Evolutionary conservation across 2,113 vertebrate genomes (phyloP).

Genomic region (Prunella fulvescens): DNA sequence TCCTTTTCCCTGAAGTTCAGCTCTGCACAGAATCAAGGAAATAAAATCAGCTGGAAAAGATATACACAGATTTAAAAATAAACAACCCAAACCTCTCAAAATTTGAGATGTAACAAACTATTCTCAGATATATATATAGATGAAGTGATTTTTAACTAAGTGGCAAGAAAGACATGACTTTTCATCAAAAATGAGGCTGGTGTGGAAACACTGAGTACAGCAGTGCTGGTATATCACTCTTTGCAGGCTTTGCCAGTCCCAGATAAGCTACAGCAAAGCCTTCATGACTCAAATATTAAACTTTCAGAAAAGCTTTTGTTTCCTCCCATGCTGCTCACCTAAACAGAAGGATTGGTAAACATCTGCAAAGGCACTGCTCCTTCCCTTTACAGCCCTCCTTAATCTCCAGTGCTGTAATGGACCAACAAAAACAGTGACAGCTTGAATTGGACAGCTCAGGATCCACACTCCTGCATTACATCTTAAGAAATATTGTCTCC

Average conservation of each 20-base stretch:
- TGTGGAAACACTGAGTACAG: background rate
- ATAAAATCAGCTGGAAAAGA: background rate
- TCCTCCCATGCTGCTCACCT: background rate
- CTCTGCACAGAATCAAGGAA: background rate
- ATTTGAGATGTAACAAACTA: background rate
- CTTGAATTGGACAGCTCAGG: constrained; percentile 8
- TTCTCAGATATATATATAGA: background rate
- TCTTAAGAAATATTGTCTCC: background rate
- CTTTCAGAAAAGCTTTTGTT: background rate
- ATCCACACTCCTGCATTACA: background rate
- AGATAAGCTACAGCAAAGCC: background rate
- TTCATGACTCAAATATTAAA: background rate
- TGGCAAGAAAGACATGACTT: background rate
- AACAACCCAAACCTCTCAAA: background rate
- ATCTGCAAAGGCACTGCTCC: background rate
- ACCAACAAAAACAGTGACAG: background rate
- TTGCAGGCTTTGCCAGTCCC: background rate
- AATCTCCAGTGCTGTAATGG: background rate
- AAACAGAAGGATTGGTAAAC: background rate
- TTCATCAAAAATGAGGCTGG: background rate
- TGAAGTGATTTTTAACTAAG: background rate
- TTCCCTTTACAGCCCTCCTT: background rate
- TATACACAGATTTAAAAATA: accelerated
- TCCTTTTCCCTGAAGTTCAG: background rate
- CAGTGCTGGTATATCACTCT: background rate